Percentiles rank a stretch among this genome's conserved stretches.
Conservation (phyloP, 2,888 invertebrate genomes). For the Phania funesta region DNA sequence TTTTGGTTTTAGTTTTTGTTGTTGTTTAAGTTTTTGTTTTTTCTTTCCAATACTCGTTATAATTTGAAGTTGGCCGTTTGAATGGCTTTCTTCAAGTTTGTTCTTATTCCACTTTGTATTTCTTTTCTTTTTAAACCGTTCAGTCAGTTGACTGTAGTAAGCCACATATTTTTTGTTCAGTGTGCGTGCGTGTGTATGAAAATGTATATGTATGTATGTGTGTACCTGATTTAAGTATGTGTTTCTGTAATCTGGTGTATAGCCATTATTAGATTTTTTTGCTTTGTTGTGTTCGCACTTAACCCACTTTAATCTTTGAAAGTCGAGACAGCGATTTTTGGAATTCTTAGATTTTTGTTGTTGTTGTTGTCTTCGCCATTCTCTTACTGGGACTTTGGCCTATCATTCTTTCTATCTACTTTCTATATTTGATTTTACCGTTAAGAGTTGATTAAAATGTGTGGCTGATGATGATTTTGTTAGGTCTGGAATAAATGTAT, state of each 20-base stretch:
- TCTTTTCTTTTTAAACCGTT: neutral
- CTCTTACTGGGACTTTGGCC: slow-evolving; percentile 18
- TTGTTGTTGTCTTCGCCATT: neutral
- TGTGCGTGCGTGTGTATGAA: neutral
- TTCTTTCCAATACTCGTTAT: neutral
- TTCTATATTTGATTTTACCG: slow-evolving; percentile 53
- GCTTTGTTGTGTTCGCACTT: slow-evolving; percentile 69
- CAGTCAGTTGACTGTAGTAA: neutral
- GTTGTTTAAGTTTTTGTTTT: slow-evolving; percentile 2
- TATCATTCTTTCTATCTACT: slow-evolving; percentile 20
- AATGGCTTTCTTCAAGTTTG: slow-evolving; percentile 6
- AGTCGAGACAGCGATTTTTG: slow-evolving; percentile 26
- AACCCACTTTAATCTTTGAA: slow-evolving; percentile 73
- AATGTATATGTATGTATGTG: neutral
- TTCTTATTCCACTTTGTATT: slow-evolving; percentile 5
- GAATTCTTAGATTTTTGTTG: slow-evolving; percentile 38
- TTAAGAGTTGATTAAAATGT: slow-evolving; percentile 63
- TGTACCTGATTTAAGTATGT: neutral
- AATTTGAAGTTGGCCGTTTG: slow-evolving; percentile 25
- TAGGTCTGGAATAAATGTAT: neutral
- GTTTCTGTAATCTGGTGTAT: slow-evolving; percentile 1
- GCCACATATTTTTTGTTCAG: neutral
- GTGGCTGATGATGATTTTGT: slow-evolving; percentile 48
- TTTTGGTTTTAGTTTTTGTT: slow-evolving; percentile 6
- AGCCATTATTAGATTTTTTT: neutral